These are phyloP conservation scores for Camponotus vicinus DNA, from an alignment of 1,140 invertebrate genomes.

Conservation along the genomic window DNA sequence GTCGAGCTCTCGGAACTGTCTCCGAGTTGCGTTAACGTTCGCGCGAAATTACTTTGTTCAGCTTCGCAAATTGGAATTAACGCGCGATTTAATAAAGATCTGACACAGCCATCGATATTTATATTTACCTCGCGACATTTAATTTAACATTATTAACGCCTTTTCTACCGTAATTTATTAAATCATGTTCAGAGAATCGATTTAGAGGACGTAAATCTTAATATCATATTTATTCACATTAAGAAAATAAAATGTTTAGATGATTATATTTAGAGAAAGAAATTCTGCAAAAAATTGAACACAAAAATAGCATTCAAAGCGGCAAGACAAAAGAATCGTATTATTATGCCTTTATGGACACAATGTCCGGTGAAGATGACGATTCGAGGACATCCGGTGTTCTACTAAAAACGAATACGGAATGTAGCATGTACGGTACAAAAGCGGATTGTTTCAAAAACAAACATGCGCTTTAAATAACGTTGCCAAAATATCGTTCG, in stretches of 20 bases:
- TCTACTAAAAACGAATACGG: background rate
- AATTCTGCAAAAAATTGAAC: background rate
- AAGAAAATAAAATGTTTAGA: background rate
- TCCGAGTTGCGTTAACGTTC: slow-evolving; percentile 26
- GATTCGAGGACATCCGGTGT: slow-evolving; percentile 63
- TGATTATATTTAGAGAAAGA: background rate
- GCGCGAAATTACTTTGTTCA: slow-evolving; percentile 32
- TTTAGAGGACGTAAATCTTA: background rate
- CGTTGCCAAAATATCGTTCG: background rate
- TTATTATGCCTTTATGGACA: slow-evolving; percentile 33
- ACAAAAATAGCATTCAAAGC: slow-evolving; percentile 64
- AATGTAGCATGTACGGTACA: background rate
- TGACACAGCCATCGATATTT: background rate
- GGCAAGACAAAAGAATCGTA: slow-evolving; percentile 76
- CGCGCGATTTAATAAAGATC: background rate
- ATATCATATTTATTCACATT: background rate
- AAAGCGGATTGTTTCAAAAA: background rate
- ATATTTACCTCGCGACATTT: background rate
- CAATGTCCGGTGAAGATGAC: slow-evolving; percentile 63
- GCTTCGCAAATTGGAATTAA: slow-evolving; percentile 2
- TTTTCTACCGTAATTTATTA: background rate
- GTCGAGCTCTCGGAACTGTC: slow-evolving; percentile 22
- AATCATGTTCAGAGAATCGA: background rate
- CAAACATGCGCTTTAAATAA: background rate
- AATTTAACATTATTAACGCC: background rate